phyloP scores from a whole-genome alignment of 1,140 invertebrate species.

The Ctenoplectra terminalis region DNA sequence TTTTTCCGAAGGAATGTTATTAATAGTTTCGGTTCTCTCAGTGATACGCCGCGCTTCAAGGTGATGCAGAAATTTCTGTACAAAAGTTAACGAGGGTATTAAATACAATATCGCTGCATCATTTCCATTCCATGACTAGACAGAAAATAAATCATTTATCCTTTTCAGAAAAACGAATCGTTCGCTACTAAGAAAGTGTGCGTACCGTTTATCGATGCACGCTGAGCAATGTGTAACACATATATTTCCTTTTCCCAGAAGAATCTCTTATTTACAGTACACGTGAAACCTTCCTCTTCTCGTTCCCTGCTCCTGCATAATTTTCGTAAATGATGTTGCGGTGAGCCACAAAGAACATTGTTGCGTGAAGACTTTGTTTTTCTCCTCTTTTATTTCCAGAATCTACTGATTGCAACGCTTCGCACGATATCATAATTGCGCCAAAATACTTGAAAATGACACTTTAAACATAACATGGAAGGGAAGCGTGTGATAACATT shows the following conservation, averaged over 20 bases:
- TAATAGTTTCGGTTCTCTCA: not conserved
- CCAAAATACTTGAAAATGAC: not conserved
- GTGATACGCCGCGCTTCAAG: not conserved
- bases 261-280: not conserved
- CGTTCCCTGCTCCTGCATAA: not conserved
- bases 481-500: not conserved
- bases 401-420: not conserved
- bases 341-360: constrained; percentile 25
- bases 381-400: no score
- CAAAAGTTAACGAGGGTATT: constrained; percentile 14
- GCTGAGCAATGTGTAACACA: not conserved
- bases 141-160: constrained; percentile 27
- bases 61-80: constrained; percentile 20
- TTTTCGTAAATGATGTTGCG: constrained; percentile 19
- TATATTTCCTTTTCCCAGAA: not conserved
- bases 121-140: constrained; percentile 18
- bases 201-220: not conserved
- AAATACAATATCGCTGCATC: constrained; percentile 18
- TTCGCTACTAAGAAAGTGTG: not conserved
- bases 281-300: not conserved
- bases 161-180: not conserved
- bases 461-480: constrained; percentile 11
- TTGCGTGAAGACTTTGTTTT: constrained; percentile 22
- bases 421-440: constrained; percentile 22
- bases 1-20: not conserved